phyloP scores from a whole-genome alignment of 2,888 invertebrate species.

The Drosophila lacicola region DNA sequence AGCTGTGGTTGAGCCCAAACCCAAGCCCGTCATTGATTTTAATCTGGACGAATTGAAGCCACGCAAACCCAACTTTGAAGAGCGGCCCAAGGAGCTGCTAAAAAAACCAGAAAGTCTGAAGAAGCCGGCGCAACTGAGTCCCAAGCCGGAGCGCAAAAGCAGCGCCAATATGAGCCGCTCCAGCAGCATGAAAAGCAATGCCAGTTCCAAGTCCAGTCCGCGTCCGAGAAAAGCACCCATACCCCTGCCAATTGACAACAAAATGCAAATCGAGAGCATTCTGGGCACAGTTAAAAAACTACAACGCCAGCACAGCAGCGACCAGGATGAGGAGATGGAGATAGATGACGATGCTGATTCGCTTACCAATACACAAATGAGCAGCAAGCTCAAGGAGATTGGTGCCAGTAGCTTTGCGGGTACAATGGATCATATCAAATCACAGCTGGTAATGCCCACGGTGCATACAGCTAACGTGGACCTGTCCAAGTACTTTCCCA shows the following conservation, averaged over 20 bases:
- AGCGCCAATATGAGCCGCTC: constrained; percentile 65
- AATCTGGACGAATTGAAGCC: constrained; percentile 60
- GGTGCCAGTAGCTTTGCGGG: constrained; percentile 83
- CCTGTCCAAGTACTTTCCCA: constrained; percentile 84
- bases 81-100: constrained; percentile 61
- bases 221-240: constrained; percentile 31
- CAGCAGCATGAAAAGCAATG: constrained; percentile 68
- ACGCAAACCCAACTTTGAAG: constrained; percentile 70
- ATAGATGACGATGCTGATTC: constrained; percentile 71
- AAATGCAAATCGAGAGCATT: constrained; percentile 80
- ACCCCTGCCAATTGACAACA: constrained; percentile 49
- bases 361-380: constrained; percentile 66
- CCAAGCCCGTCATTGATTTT: constrained; percentile 60
- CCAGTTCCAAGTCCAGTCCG: constrained; percentile 58
- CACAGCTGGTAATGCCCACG: constrained; percentile 82
- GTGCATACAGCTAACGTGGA: constrained; percentile 81
- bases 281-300: constrained; percentile 76
- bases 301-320: constrained; percentile 40
- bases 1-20: constrained; percentile 29
- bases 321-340: constrained; percentile 71
- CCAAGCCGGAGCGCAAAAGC: constrained; percentile 52
- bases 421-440: constrained; percentile 84
- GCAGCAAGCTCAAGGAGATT: constrained; percentile 83
- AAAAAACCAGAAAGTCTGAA: constrained; percentile 47
- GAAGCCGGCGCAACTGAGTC: constrained; percentile 52